Conservation (phyloP, 2,113 vertebrate species). For the Tenebrosternarchus preto region DNA sequence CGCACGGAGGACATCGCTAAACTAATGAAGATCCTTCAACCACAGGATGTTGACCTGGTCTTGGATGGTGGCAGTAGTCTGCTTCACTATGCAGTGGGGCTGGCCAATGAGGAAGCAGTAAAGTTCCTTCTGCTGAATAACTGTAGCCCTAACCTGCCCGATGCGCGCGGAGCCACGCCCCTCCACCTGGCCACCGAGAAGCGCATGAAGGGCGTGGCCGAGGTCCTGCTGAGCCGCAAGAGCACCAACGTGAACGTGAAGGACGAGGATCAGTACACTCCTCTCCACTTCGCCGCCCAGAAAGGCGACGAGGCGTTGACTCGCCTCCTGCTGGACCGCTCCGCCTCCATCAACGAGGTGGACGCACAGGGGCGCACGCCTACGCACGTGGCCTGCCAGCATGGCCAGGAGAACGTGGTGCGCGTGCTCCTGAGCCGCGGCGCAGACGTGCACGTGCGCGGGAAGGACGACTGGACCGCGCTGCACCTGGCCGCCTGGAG, state of each 20-base stretch:
- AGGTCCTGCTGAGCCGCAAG: conserved; percentile 88
- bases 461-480: conserved; percentile 89
- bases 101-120: conserved; percentile 90
- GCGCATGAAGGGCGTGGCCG: conserved; percentile 79
- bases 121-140: conserved; percentile 94
- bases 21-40: conserved; percentile 97
- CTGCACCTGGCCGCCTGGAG: conserved; percentile 94
- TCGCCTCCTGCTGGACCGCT: conserved; percentile 86
- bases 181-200: conserved; percentile 89
- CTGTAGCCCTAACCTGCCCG: conserved; percentile 85
- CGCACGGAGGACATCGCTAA: conserved; percentile 86
- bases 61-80: conserved; percentile 86
- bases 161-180: conserved; percentile 83
- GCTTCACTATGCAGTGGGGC: conserved; percentile 85
- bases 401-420: conserved; percentile 89
- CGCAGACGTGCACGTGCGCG: conserved; percentile 75
- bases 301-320: conserved; percentile 88
- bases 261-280: conserved; percentile 94
- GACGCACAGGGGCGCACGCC: conserved; percentile 92
- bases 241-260: conserved; percentile 88
- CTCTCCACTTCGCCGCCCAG: conserved; percentile 92
- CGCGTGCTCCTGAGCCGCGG: conserved; percentile 87
- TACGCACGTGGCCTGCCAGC: conserved; percentile 92
- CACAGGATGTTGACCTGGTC: conserved; percentile 92
- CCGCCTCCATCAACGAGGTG: conserved; percentile 78